A percentile compares a stretch with the other conserved stretches of the same genome.
Evolutionary conservation across 1,140 invertebrate genomes (phyloP).

Genomic region (Lethocerus indicus): DNA sequence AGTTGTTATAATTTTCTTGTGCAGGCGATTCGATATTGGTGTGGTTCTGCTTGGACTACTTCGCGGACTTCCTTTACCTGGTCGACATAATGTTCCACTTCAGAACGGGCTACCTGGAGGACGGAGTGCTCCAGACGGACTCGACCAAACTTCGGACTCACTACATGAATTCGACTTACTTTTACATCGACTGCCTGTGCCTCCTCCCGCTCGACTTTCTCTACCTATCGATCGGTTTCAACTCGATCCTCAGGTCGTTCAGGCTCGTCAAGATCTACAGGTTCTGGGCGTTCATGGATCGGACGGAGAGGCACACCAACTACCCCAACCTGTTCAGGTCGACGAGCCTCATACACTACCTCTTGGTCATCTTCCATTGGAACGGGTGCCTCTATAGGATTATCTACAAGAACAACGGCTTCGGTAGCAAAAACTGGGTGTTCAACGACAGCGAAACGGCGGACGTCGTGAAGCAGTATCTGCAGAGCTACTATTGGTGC

Average conservation of each 20-base stretch:
- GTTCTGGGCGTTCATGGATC: conserved; percentile 97
- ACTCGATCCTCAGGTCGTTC: conserved; percentile 91
- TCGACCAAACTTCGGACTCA: conserved; percentile 81
- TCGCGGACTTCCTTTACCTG: conserved; percentile 89
- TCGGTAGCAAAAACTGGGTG: conserved; percentile 81
- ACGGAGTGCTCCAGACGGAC: conserved; percentile 92
- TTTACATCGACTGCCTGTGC: conserved; percentile 97
- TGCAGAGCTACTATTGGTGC: conserved; percentile 97
- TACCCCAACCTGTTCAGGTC: conserved; percentile 96
- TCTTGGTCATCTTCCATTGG: conserved; percentile 98
- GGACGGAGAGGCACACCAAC: conserved; percentile 95
- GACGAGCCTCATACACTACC: conserved; percentile 80
- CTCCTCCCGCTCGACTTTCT: conserved; percentile 93
- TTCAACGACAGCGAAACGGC: conserved; percentile 63
- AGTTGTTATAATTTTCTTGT: conserved; percentile 15
- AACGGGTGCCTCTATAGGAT: conserved; percentile 96
- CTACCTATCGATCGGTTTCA: conserved; percentile 95
- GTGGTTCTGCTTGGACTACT: conserved; percentile 95
- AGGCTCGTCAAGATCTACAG: conserved; percentile 92
- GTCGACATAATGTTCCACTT: conserved; percentile 95
- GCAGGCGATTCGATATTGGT: conserved; percentile 70
- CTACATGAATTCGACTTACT: conserved; percentile 97
- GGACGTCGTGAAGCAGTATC: conserved; percentile 84
- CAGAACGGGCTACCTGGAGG: conserved; percentile 89
- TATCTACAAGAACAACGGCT: conserved; percentile 85